Evolutionary conservation across 1,140 invertebrate genomes (phyloP).

Genomic region (Acromyrmex heyeri): DNA sequence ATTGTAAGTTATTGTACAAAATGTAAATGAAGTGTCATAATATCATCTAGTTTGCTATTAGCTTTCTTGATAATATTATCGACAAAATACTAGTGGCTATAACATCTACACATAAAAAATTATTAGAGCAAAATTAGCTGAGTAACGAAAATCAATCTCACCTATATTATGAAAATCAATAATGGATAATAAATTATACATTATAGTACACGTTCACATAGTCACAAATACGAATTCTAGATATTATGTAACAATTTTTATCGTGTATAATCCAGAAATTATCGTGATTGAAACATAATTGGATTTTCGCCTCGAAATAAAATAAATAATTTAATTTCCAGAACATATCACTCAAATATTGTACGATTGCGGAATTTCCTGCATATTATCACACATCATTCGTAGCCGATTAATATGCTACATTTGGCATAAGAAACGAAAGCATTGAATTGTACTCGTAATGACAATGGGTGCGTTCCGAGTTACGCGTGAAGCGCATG

Average conservation of each 20-base stretch:
- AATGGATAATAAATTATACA: neutral
- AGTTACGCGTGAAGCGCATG: no score
- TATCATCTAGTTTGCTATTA: neutral
- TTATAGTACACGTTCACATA: neutral
- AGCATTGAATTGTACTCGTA: neutral
- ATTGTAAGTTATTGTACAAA: no score
- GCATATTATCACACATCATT: neutral
- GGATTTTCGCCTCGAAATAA: neutral
- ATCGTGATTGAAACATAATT: neutral
- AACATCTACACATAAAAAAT: neutral
- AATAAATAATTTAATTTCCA: neutral
- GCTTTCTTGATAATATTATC: neutral
- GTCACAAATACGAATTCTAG: neutral
- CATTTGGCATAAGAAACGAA: neutral
- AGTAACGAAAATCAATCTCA: conserved; percentile 9
- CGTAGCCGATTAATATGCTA: neutral
- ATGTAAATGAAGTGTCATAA: no score
- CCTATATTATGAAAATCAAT: conserved; percentile 1
- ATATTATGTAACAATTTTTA: neutral
- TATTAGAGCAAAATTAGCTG: neutral
- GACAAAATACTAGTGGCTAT: neutral
- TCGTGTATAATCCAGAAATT: neutral
- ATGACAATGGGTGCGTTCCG: neutral
- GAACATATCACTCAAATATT: neutral
- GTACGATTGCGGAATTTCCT: neutral